These are phyloP conservation scores for Oxyteleia sp. DNA, from an alignment of 2,888 invertebrate species.

Conservation along the genomic window DNA sequence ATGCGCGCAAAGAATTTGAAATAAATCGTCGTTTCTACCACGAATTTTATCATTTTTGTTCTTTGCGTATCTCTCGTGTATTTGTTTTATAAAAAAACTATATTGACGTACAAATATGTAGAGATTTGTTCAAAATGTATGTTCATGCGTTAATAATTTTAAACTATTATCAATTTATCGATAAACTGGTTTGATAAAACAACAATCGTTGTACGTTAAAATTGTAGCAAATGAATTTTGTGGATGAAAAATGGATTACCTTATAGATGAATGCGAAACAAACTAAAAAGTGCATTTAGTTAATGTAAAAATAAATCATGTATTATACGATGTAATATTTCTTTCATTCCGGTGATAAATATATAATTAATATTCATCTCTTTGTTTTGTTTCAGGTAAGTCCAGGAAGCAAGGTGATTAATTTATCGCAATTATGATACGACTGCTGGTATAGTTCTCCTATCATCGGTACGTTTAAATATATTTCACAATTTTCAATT, in stretches of 20 bases:
- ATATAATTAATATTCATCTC: not conserved
- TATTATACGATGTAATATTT: slow-evolving; percentile 7
- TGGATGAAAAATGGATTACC: not conserved
- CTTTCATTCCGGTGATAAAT: not conserved
- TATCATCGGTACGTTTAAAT: slow-evolving; percentile 31
- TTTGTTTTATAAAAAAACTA: slow-evolving; percentile 28
- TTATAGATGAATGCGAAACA: not conserved
- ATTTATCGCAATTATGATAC: slow-evolving; percentile 5
- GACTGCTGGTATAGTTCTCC: not conserved
- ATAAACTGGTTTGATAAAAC: slow-evolving; percentile 8
- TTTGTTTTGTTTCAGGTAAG: slow-evolving; percentile 39
- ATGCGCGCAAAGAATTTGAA: slow-evolving; percentile 69
- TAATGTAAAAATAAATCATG: not conserved
- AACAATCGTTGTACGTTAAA: not conserved
- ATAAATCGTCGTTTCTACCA: slow-evolving; percentile 50
- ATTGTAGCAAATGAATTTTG: not conserved
- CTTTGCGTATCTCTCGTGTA: slow-evolving; percentile 17
- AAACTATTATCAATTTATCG: slow-evolving; percentile 10
- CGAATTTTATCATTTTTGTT: slow-evolving; percentile 41
- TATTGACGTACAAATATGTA: slow-evolving; percentile 7
- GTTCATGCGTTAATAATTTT: slow-evolving; percentile 26
- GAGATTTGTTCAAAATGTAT: slow-evolving; percentile 11
- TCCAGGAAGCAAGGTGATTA: not conserved
- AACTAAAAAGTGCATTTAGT: not conserved
- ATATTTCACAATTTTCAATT: slow-evolving; percentile 3